A percentile compares a stretch with the other conserved stretches of the same genome.
phyloP scores from a whole-genome alignment of 1,140 invertebrate species.

The Drosophila pallidifrons region DNA sequence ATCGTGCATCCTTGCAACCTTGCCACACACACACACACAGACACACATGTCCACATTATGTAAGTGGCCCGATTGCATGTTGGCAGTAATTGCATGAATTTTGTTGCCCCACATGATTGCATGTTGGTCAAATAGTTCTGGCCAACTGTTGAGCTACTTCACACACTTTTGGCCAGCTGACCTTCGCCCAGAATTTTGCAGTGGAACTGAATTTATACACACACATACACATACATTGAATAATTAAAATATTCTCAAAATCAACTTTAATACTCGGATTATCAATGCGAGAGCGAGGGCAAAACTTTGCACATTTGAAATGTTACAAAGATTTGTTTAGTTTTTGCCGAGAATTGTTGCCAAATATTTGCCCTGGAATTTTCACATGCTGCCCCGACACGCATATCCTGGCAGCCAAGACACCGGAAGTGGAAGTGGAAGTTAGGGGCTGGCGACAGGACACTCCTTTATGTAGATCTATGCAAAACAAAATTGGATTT shows the following conservation, averaged over 20 bases:
- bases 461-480: slow-evolving; percentile 37
- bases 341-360: slow-evolving; percentile 66
- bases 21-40: too few relatives aligned
- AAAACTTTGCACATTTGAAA: slow-evolving; percentile 77
- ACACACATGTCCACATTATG: slow-evolving; percentile 4
- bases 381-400: slow-evolving; percentile 24
- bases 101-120: slow-evolving; percentile 51
- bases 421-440: slow-evolving; percentile 7
- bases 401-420: slow-evolving; percentile 1
- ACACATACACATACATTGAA: slow-evolving; percentile 32
- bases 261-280: slow-evolving; percentile 63
- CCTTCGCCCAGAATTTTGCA: slow-evolving; percentile 14
- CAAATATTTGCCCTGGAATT: slow-evolving; percentile 71
- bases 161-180: slow-evolving; percentile 40
- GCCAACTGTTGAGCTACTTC: slow-evolving; percentile 56
- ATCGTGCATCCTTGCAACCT: neutral
- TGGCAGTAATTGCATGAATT: slow-evolving; percentile 70
- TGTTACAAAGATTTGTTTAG: slow-evolving; percentile 73
- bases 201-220: slow-evolving; percentile 20
- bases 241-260: slow-evolving; percentile 64
- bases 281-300: slow-evolving; percentile 34
- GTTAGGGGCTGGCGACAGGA: neutral
- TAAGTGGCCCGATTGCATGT: slow-evolving; percentile 32
- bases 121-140: slow-evolving; percentile 50
- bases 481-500: slow-evolving; percentile 64